Evolutionary conservation across 2,797 vertebrate genomes (phyloP), one percentile per base, ranked within the genome.

Genomic region (Miichthys miiuy): DNA sequence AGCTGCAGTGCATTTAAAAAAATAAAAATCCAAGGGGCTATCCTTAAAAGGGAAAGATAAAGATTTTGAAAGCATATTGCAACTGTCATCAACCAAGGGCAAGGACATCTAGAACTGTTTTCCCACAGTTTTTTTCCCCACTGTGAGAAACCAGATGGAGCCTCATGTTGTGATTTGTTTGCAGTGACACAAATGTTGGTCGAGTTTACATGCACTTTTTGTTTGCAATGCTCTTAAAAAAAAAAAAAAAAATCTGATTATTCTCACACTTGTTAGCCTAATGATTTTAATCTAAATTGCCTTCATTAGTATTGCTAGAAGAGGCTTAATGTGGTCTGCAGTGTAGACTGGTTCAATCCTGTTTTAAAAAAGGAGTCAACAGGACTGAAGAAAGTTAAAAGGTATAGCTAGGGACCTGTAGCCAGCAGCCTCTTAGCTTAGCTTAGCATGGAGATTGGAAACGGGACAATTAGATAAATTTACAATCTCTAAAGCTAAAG

Each of bases 71-170:
- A 81, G 78, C 72, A 69, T 75, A 78, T 51, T 76, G 25, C 51
- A 57, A 79, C 62, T 56, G 75, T 87, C 83, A 83, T 66, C 56
- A 72, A 68, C 73, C 25, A 47, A 75, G 79, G 77, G 73, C 67
- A 61, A 82, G 61, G 67, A 88, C 75, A 72, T 80, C 55, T 67
- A 83, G 76, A 68, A 38, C 25, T 0, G 38, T 88, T 90, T 92
- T 88, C 87, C 91, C 87, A 89, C 86, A 86, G 79, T 11, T 41
- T 75, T 84, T 75, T 70, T 69, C 55, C 23, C 69, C 61, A 60
- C 77, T 88, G 85, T 85, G 85, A 87, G 84, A 90, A 91, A 84
- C 80, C 89, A 89, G 77, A 88, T 80, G 82, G 64, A 84, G 66
- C 47, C 71, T 79, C 71, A 51, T 72, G 75, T 46, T 85, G 51